phyloP scores from a whole-genome alignment of 2,113 vertebrate genomes.

The Aldabrachelys gigantea region DNA sequence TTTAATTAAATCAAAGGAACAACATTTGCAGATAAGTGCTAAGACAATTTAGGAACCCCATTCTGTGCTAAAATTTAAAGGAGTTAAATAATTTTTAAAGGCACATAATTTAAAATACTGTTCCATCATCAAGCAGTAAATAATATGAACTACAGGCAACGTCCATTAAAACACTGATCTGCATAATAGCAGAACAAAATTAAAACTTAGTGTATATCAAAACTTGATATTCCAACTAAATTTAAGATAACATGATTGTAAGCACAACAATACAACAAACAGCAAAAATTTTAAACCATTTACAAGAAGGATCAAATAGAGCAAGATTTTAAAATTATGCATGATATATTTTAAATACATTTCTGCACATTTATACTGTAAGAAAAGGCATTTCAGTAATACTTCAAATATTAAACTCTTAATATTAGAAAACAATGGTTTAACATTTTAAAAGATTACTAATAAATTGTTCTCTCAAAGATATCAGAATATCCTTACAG shows the following conservation, averaged over 20 bases:
- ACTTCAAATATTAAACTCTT: neutral
- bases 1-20: neutral
- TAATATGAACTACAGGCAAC: conserved; percentile 43
- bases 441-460: neutral
- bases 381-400: neutral
- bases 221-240: neutral
- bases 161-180: neutral
- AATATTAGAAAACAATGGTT: neutral
- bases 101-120: conserved; percentile 7
- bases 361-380: neutral
- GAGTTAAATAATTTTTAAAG: conserved; percentile 6
- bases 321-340: neutral
- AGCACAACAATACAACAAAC: neutral
- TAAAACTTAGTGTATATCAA: neutral
- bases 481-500: neutral
- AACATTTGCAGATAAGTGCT: neutral
- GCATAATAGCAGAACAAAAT: neutral
- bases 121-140: conserved; percentile 44
- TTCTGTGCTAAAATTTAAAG: conserved; percentile 6
- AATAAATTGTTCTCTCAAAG: neutral
- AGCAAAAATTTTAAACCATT: neutral
- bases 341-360: neutral
- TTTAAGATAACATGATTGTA: neutral
- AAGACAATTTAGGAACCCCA: neutral
- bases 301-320: neutral